These are phyloP conservation scores for Sebastes nivosus DNA, from an alignment of 2,797 vertebrate genomes.

Conservation along the genomic window DNA sequence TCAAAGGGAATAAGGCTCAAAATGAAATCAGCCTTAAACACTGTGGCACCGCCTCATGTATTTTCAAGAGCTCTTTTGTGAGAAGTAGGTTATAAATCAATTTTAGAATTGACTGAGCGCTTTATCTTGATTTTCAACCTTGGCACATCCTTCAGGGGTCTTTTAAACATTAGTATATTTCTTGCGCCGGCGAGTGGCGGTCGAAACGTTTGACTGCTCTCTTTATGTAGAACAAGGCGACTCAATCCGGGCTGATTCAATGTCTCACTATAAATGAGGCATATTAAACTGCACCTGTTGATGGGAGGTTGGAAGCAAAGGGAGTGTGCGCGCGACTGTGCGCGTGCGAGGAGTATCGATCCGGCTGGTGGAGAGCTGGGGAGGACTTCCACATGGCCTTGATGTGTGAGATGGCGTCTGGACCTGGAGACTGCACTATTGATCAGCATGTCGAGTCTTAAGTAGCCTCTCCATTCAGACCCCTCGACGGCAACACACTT, in stretches of 20 bases:
- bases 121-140: conserved; percentile 74
- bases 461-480: conserved; percentile 65
- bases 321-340: conserved; percentile 21
- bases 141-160: conserved; percentile 68
- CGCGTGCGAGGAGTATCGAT: conserved; percentile 59
- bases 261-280: conserved; percentile 58
- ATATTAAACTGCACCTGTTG: conserved; percentile 73
- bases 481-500: conserved; percentile 58
- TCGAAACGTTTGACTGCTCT: conserved; percentile 63
- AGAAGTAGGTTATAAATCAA: conserved; percentile 71
- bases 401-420: conserved; percentile 72
- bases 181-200: conserved; percentile 38
- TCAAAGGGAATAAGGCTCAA: conserved; percentile 45
- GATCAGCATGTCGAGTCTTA: conserved; percentile 66
- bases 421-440: conserved; percentile 70
- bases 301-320: conserved; percentile 45
- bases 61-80: conserved; percentile 62
- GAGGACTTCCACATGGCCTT: conserved; percentile 71
- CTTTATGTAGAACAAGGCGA: conserved; percentile 67
- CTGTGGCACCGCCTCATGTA: conserved; percentile 47
- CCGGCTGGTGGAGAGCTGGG: conserved; percentile 35
- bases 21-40: conserved; percentile 64
- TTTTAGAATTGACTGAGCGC: conserved; percentile 63
- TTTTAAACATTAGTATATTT: conserved; percentile 71
- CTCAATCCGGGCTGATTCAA: conserved; percentile 57